Evolutionary conservation across 2,888 invertebrate species (phyloP).

Genomic region (Phragmatobia fuliginosa): DNA sequence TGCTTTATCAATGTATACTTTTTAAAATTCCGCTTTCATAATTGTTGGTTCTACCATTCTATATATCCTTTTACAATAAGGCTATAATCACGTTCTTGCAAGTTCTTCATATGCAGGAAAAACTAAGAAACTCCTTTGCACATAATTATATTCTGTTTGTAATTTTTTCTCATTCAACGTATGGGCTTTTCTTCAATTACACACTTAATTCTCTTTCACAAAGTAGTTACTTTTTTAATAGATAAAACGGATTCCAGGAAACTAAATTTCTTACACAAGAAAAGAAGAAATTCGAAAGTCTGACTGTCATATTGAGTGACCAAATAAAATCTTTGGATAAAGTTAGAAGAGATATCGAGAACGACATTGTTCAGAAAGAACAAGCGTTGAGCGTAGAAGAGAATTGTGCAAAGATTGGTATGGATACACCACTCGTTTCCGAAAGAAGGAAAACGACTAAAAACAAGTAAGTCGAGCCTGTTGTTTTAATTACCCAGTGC

Average conservation of each 20-base stretch:
- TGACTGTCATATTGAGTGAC: slow-evolving; percentile 62
- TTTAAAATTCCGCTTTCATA: too few relatives aligned
- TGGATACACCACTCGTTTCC: background rate
- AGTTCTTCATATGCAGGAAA: too few relatives aligned
- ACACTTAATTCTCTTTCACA: background rate
- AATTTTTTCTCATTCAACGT: background rate
- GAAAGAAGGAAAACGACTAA: slow-evolving; percentile 58
- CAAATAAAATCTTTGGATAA: slow-evolving; percentile 60
- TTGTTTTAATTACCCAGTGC: too few relatives aligned
- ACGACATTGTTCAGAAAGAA: slow-evolving; percentile 68
- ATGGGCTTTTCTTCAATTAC: background rate
- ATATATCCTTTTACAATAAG: too few relatives aligned
- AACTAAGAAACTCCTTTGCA: background rate
- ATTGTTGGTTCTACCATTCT: too few relatives aligned
- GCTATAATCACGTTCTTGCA: too few relatives aligned
- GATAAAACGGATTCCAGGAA: slow-evolving; percentile 60
- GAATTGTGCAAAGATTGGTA: slow-evolving; percentile 55
- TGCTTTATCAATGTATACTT: too few relatives aligned
- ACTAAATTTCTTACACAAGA: slow-evolving; percentile 69
- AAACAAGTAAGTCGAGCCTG: slow-evolving; percentile 53
- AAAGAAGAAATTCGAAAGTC: slow-evolving; percentile 69
- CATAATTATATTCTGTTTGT: background rate
- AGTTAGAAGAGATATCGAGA: slow-evolving; percentile 65
- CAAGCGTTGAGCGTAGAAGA: slow-evolving; percentile 70
- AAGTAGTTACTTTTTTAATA: background rate